Percentiles rank a stretch among this genome's conserved stretches.
Conservation (phyloP, 1,140 invertebrate genomes). For the Tetragonula clypearis region DNA sequence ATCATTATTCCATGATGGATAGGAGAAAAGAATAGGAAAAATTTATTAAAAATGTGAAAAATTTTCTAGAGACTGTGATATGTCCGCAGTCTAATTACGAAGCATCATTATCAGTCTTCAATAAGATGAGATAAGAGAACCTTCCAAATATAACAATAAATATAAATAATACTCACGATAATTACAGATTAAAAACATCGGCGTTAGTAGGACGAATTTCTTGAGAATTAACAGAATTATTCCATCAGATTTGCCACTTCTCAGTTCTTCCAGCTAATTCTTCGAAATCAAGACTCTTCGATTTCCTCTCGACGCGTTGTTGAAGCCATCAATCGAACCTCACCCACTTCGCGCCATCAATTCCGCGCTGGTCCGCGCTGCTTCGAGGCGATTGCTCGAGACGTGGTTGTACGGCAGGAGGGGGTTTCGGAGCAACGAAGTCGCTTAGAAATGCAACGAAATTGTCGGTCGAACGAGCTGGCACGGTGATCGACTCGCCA, state of each 20-base stretch:
- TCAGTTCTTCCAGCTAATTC: no score
- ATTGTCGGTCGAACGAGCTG: constrained; percentile 61
- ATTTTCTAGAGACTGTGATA: no score
- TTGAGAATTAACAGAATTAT: no score
- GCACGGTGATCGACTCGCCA: constrained; percentile 65
- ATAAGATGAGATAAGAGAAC: background rate
- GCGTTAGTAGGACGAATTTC: no score
- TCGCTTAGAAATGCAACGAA: constrained; percentile 70
- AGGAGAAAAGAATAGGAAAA: no score
- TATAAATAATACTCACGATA: no score
- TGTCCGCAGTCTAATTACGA: background rate
- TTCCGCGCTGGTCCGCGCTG: background rate
- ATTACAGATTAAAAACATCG: no score
- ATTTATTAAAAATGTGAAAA: no score
- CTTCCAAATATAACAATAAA: no score
- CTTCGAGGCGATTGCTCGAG: constrained; percentile 14
- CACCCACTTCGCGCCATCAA: background rate
- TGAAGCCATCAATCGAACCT: constrained; percentile 9
- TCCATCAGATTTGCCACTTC: no score
- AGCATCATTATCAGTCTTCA: background rate
- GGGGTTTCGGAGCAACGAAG: background rate
- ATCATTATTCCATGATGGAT: no score
- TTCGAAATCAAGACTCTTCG: no score
- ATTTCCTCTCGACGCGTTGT: background rate
- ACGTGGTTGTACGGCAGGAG: constrained; percentile 7